phyloP scores from a whole-genome alignment of 2,888 invertebrate genomes.

The Drosophila putrida region DNA sequence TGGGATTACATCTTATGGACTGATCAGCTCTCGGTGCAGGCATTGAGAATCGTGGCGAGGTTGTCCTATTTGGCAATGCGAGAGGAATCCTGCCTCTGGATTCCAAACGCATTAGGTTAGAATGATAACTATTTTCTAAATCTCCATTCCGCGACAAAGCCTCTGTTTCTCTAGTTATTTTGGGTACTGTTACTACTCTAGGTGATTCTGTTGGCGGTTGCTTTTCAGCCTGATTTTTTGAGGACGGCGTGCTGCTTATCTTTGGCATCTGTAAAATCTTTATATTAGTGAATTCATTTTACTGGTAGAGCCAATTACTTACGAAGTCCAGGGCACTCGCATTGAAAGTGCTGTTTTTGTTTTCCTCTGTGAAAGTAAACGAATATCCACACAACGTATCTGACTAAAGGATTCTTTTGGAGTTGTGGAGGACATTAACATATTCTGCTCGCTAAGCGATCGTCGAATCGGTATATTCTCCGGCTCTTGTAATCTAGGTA shows the following conservation, averaged over 20 bases:
- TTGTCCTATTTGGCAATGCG: background rate
- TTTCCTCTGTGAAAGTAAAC: background rate
- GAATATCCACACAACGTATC: conserved; percentile 1
- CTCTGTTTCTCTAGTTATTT: background rate
- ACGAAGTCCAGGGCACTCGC: conserved; percentile 19
- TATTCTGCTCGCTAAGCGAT: background rate
- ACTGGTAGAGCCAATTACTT: background rate
- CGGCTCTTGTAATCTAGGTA: background rate
- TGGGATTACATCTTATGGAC: too few species aligned
- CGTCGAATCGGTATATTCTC: background rate
- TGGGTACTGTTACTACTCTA: background rate
- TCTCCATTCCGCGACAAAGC: background rate
- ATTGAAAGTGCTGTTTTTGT: background rate
- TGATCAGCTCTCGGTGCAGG: background rate
- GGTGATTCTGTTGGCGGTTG: background rate
- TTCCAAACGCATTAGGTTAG: background rate
- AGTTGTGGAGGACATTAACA: background rate
- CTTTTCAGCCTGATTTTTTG: background rate
- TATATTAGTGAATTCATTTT: background rate
- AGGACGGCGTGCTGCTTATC: conserved; percentile 40
- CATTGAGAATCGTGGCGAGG: background rate
- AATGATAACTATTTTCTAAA: conserved; percentile 15
- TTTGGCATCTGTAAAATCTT: conserved; percentile 35
- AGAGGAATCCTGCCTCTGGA: background rate
- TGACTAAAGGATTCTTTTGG: too few species aligned